Evolutionary conservation across 1,140 invertebrate genomes (phyloP).

Genomic region (Bilobella aurantiaca): DNA sequence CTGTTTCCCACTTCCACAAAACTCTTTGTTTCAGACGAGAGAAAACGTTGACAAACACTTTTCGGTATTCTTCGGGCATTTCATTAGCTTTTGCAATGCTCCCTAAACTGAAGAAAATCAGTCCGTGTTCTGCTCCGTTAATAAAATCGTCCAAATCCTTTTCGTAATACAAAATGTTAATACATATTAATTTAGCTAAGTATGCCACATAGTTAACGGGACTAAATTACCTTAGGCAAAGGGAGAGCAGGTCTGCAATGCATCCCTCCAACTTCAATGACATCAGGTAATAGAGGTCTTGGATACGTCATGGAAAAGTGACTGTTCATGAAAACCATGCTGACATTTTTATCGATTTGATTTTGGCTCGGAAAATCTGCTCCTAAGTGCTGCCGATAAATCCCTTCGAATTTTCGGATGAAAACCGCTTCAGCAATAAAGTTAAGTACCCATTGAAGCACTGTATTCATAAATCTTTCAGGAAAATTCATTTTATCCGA

Average conservation of each 20-base stretch:
- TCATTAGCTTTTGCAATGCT: conserved; percentile 47
- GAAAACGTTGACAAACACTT: conserved; percentile 38
- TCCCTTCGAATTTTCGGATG: neutral
- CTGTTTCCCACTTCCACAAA: conserved; percentile 39
- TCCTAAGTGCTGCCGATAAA: neutral
- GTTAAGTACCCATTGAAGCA: neutral
- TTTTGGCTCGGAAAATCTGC: neutral
- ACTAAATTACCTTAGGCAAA: neutral
- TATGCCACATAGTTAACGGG: neutral
- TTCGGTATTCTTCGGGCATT: conserved; percentile 39
- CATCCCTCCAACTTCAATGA: conserved; percentile 9
- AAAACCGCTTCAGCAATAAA: neutral
- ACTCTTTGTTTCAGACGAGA: conserved; percentile 36
- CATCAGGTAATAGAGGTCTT: neutral
- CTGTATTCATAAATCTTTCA: conserved; percentile 47
- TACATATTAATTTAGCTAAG: neutral
- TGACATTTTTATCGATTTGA: neutral
- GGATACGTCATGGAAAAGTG: neutral
- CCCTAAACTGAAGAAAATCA: conserved; percentile 53
- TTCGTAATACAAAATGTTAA: neutral
- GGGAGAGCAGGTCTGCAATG: neutral
- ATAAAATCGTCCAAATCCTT: conserved; percentile 31
- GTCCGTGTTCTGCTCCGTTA: conserved; percentile 43
- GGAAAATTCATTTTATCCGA: conserved; percentile 48
- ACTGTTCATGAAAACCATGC: neutral